These are phyloP conservation scores for Pseudochirops cupreus DNA, from an alignment of 2,797 vertebrate genomes.

Conservation along the genomic window DNA sequence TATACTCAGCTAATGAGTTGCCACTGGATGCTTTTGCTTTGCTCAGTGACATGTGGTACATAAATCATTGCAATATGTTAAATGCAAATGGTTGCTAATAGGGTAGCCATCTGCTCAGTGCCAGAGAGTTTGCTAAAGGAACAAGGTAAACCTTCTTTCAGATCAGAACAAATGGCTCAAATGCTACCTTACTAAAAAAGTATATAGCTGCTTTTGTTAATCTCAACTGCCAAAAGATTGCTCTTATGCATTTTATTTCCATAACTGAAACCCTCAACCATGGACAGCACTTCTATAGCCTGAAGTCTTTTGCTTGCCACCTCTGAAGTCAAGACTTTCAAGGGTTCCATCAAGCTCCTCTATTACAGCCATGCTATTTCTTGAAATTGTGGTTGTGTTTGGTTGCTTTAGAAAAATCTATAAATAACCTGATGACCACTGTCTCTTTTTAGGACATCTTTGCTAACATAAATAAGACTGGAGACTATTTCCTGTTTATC, in stretches of 20 bases:
- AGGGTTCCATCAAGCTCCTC: neutral
- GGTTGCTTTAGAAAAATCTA: constrained; percentile 70
- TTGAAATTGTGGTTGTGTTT: constrained; percentile 57
- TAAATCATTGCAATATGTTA: constrained; percentile 88
- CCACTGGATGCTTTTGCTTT: constrained; percentile 83
- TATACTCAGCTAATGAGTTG: constrained; percentile 84
- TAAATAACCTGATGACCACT: constrained; percentile 76
- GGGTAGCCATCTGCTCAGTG: constrained; percentile 86
- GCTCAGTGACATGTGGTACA: constrained; percentile 84
- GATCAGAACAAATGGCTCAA: constrained; percentile 81
- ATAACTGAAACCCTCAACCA: constrained; percentile 60
- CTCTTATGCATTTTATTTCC: constrained; percentile 80
- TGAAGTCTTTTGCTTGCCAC: neutral
- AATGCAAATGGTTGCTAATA: constrained; percentile 87
- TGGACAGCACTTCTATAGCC: neutral
- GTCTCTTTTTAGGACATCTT: constrained; percentile 69
- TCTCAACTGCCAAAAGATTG: constrained; percentile 78
- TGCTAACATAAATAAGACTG: constrained; percentile 77
- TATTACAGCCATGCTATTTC: constrained; percentile 48
- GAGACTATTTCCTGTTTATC: constrained; percentile 70
- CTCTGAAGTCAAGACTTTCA: neutral
- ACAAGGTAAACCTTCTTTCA: constrained; percentile 80
- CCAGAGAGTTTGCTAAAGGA: constrained; percentile 83
- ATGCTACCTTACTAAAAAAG: constrained; percentile 85
- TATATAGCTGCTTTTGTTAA: constrained; percentile 78